Base-by-base conservation (phyloP, 2,797 vertebrate genomes). In the Protosalanx chinensis region DNA sequence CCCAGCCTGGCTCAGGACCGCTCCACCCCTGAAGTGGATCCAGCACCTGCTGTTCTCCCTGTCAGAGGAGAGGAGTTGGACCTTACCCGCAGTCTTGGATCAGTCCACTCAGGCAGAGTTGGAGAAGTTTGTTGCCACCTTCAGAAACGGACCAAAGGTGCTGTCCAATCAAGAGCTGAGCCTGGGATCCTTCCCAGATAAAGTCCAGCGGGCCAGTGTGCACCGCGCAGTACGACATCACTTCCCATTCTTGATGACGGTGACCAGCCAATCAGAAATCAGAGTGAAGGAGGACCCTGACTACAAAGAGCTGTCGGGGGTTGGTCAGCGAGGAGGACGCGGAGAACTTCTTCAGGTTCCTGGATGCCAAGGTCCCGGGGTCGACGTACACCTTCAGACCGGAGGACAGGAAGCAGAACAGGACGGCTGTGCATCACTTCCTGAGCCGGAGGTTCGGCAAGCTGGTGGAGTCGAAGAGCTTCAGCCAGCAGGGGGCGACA, bases 391-490 rank as follows among this genome's bases (percentile, higher is more conserved):
- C 92, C 0, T 99, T 99, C 81, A 86, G 90, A 41, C 91, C 93
- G 0, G 96, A 98, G 66, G 84, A 78, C 61, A 82, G 88, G 62
- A 98, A 97, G 84, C 93, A 95, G 7, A 96, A 96, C 84, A 91
- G 97, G 83, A 97, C 93, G 61, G 85, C 86, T 0, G 92, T 99
- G 56, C 97, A 98, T 75, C 96, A 97, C 85, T 96, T 97, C 76
- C 87, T 99, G 73, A 95, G 91, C 72, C 91, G 91, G 59, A 92
- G 91, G 76, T 97, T 97, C 57, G 97, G 97, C 18, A 98, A 95
- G 68, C 90, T 98, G 70, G 83, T 98, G 79, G 97, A 98, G 91
- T 96, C 96, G 0, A 98, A 95, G 59, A 92, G 93, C 58, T 98
- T 99, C 76, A 78, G 77, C 0, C 86, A 92, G 41, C 85, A 85